Evolutionary conservation across 2,888 invertebrate species (phyloP), one percentile per base, ranked within the genome.

Genomic region (Leptopilina myrica): DNA sequence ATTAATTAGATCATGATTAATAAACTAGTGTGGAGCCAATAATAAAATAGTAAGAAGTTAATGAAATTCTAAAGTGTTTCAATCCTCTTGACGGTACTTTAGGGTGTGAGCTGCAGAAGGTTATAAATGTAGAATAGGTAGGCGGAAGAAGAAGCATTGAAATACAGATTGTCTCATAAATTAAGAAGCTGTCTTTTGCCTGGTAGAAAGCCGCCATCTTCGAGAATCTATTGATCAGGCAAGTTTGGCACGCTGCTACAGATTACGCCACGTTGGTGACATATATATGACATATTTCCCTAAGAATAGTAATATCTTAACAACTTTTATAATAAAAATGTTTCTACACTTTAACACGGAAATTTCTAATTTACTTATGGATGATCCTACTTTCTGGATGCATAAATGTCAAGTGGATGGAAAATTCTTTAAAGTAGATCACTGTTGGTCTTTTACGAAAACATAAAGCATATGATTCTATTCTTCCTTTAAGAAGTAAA

Each of bases 151-250:
- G 65, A 81, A 79, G 76, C 79, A 78, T 83, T 82, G 82, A 83
- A 82, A 82, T 80, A 81, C 81, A 81, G 80, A 82, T 83, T 83
- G 83, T 83, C 81, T 82, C 82, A 83, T 83, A 83, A 83, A 82
- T 83, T 81, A 82, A 81, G 82, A 82, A 81, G 81, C 78, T 80
- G 79, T 81, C 79, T 81, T 80, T 79, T 81, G 81, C 81, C 83
- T 80, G 77, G 82, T 77, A 76, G 78, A 81, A 79, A 80, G 82
- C 80, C 82, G 82, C 83, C 83, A 83, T 83, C 81, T 83, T 82
- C 81, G 62, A 83, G 81, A 78, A 79, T 80, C 77, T 83, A 83
- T 83, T 79, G 83, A 83, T 83, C 82, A 83, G 83, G 75, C 81
- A 78, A 76, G 33, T 56, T 73, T 73, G 73, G 56, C 73, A 73